Evolutionary conservation across 2,113 vertebrate species (phyloP).

Genomic region (Hemibagrus wyckioides): DNA sequence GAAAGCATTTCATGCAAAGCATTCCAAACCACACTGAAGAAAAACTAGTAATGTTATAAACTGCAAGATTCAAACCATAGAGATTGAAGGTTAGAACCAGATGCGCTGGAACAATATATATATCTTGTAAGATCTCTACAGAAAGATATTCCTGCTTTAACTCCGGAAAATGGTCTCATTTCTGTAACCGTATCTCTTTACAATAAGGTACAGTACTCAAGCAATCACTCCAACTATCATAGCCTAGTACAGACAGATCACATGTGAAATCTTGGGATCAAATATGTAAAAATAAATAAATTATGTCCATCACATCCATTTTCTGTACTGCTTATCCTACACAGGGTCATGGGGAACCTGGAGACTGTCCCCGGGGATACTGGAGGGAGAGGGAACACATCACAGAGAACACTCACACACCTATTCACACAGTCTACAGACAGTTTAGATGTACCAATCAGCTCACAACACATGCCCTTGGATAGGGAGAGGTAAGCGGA

Average conservation of each 20-base stretch:
- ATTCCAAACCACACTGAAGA: neutral
- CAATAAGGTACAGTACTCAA: neutral
- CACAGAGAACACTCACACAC: too few species aligned
- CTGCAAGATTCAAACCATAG: neutral
- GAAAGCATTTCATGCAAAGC: neutral
- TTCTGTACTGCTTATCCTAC: too few species aligned
- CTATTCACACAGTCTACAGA: too few species aligned
- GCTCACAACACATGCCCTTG: too few species aligned
- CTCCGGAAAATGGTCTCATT: neutral
- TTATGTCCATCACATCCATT: too few species aligned
- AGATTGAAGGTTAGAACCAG: neutral
- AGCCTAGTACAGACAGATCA: neutral
- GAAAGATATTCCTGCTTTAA: neutral
- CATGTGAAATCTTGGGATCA: neutral
- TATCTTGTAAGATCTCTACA: neutral
- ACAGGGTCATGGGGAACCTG: too few species aligned
- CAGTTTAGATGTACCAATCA: too few species aligned
- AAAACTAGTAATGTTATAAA: neutral
- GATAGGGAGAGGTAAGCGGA: too few species aligned
- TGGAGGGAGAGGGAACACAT: too few species aligned
- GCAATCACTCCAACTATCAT: neutral
- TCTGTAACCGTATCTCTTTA: neutral
- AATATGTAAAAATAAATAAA: neutral
- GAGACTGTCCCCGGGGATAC: too few species aligned
- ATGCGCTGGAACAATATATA: neutral